These are phyloP conservation scores for Euschistus heros DNA, from an alignment of 1,140 invertebrate genomes.

Conservation along the genomic window DNA sequence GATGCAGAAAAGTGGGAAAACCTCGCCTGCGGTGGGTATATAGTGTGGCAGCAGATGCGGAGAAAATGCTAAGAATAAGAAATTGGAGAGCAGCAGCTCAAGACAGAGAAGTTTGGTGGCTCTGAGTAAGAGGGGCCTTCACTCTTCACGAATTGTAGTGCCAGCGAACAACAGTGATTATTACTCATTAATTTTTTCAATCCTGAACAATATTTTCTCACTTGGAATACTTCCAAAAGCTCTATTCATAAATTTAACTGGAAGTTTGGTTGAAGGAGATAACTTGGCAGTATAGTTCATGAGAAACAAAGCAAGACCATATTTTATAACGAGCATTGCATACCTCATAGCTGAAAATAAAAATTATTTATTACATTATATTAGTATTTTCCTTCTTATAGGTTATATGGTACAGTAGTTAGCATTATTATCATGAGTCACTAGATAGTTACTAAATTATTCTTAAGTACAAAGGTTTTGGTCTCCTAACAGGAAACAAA, in stretches of 20 bases:
- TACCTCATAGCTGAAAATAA: neutral
- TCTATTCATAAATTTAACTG: neutral
- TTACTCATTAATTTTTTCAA: too few species aligned
- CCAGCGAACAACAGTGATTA: too few species aligned
- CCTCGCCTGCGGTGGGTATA: too few species aligned
- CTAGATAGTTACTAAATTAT: neutral
- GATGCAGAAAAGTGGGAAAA: too few species aligned
- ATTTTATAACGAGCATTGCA: neutral
- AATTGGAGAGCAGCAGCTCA: too few species aligned
- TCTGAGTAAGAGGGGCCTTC: too few species aligned
- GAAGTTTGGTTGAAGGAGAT: neutral
- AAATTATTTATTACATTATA: neutral
- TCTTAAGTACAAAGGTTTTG: neutral
- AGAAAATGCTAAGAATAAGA: too few species aligned
- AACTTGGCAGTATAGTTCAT: constrained; percentile 3
- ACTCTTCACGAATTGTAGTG: too few species aligned
- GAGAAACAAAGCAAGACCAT: neutral
- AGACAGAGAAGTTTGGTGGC: too few species aligned
- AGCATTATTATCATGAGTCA: neutral
- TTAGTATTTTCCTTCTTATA: neutral
- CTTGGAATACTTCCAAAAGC: neutral
- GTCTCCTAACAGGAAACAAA: too few species aligned
- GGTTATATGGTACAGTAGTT: neutral
- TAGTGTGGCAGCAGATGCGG: too few species aligned
- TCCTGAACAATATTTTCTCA: neutral